A percentile compares a stretch with the other conserved stretches of the same genome.
Evolutionary conservation across 2,888 invertebrate genomes (phyloP).

Genomic region (Drosophila antonietae): DNA sequence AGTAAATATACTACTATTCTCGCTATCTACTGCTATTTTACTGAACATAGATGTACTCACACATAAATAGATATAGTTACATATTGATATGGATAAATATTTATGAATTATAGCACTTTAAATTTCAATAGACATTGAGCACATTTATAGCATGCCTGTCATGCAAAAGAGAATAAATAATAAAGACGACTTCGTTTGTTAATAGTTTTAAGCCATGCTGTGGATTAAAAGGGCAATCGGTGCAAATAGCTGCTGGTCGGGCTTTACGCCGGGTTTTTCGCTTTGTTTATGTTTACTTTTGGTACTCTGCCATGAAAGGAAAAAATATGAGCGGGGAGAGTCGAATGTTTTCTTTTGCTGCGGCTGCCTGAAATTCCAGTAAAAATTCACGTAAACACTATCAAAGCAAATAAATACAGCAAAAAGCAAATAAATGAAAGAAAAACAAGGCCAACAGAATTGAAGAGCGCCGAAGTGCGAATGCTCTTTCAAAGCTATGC

Average conservation of each 20-base stretch:
- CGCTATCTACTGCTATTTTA: too few relatives aligned
- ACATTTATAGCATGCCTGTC: too few relatives aligned
- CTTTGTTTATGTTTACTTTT: slow-evolving; percentile 35
- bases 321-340: slow-evolving; percentile 23
- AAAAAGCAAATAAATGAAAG: slow-evolving; percentile 3
- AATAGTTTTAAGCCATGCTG: slow-evolving; percentile 22
- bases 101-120: neutral
- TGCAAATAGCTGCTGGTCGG: slow-evolving; percentile 36
- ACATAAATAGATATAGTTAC: too few relatives aligned
- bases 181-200: slow-evolving; percentile 25
- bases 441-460: slow-evolving; percentile 19
- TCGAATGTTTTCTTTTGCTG: slow-evolving; percentile 15
- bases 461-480: slow-evolving; percentile 19
- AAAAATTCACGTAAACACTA: slow-evolving; percentile 54
- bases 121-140: neutral
- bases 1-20: too few relatives aligned
- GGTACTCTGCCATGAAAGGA: slow-evolving; percentile 27
- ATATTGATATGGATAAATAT: too few relatives aligned
- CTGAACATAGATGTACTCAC: too few relatives aligned
- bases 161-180: too few relatives aligned
- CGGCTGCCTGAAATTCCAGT: slow-evolving; percentile 18
- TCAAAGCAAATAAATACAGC: slow-evolving; percentile 50
- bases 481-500: slow-evolving; percentile 15
- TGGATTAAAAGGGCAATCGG: slow-evolving; percentile 43
- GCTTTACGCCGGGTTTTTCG: slow-evolving; percentile 23